These are phyloP conservation scores for Phrynocephalus versicolor DNA, from an alignment of 2,113 vertebrate genomes.

Conservation along the genomic window DNA sequence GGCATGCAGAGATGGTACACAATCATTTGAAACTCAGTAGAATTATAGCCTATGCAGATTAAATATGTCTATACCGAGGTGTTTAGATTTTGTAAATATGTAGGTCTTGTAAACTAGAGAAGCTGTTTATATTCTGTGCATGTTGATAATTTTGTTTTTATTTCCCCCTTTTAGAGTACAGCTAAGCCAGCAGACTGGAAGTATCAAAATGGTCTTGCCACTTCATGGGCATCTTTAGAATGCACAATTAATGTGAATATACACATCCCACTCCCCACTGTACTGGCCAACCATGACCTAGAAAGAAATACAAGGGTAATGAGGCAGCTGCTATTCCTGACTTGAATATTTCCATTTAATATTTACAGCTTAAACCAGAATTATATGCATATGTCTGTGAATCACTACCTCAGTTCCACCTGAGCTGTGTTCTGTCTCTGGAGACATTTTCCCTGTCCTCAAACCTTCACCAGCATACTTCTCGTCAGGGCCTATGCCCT, in stretches of 20 bases:
- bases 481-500: neutral
- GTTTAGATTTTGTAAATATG: too few relatives aligned
- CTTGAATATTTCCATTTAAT: neutral
- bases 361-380: neutral
- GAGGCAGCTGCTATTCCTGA: too few relatives aligned
- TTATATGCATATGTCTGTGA: neutral
- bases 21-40: too few relatives aligned
- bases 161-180: constrained; percentile 74
- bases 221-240: constrained; percentile 83
- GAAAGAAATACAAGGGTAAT: constrained; percentile 85
- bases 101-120: too few relatives aligned
- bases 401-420: neutral
- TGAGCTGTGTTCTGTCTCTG: neutral
- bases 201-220: constrained; percentile 84
- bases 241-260: constrained; percentile 86
- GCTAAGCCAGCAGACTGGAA: constrained; percentile 95
- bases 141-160: neutral
- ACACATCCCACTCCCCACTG: constrained; percentile 80
- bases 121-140: too few relatives aligned
- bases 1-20: too few relatives aligned
- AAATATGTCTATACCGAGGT: too few relatives aligned
- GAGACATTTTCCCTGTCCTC: neutral
- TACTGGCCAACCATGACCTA: constrained; percentile 69
- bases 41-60: too few relatives aligned
- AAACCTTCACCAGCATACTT: too few relatives aligned